phyloP scores from a whole-genome alignment of 2,888 invertebrate genomes.

The Phalera bucephala region DNA sequence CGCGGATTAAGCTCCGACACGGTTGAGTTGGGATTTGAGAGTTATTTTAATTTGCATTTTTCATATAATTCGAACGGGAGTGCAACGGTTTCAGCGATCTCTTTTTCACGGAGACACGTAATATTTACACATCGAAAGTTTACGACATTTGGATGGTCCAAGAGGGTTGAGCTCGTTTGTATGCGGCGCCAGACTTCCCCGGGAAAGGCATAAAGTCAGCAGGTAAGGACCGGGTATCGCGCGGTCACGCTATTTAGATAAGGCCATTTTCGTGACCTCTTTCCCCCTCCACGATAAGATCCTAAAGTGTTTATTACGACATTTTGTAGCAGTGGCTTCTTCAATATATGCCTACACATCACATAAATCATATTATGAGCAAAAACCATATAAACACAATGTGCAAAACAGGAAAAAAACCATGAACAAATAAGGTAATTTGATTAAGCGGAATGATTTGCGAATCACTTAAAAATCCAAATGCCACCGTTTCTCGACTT shows the following conservation, averaged over 20 bases:
- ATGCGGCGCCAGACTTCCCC: constrained; percentile 64
- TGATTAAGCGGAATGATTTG: constrained; percentile 79
- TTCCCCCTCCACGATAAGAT: constrained; percentile 55
- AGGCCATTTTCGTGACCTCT: constrained; percentile 67
- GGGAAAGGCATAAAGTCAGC: constrained; percentile 74
- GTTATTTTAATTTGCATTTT: constrained; percentile 81
- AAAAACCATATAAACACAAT: constrained; percentile 28
- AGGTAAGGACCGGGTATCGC: constrained; percentile 72
- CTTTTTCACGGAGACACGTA: constrained; percentile 44
- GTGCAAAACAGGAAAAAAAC: constrained; percentile 56
- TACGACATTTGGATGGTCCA: constrained; percentile 56
- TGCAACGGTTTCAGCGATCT: constrained; percentile 44
- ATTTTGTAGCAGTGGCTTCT: constrained; percentile 15
- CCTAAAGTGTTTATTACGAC: constrained; percentile 44
- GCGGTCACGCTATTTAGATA: constrained; percentile 80
- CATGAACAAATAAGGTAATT: constrained; percentile 70
- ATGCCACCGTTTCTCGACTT: constrained; percentile 70
- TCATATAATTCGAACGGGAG: constrained; percentile 60
- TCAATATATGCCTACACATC: neutral
- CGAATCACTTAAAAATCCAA: constrained; percentile 77
- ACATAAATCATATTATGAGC: constrained; percentile 6
- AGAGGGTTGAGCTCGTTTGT: constrained; percentile 67
- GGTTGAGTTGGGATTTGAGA: constrained; percentile 80
- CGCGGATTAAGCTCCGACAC: constrained; percentile 82
- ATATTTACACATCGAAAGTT: constrained; percentile 55